Conservation (phyloP, 2,113 vertebrate genomes). For the Mirza zaza region DNA sequence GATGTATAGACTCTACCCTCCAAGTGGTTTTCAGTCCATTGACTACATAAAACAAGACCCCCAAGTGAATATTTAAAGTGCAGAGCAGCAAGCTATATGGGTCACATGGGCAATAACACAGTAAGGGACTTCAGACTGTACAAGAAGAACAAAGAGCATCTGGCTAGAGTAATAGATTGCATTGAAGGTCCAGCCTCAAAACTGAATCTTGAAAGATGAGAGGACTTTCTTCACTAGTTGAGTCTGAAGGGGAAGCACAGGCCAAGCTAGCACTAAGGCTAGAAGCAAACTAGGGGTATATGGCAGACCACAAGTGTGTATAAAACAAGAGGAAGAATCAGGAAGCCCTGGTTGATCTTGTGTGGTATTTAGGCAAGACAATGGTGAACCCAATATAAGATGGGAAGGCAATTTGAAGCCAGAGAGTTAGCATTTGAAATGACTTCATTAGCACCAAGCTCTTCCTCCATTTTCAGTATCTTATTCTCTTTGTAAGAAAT, state of each 20-base stretch:
- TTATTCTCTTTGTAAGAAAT: not conserved
- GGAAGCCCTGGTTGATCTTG: not conserved
- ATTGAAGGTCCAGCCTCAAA: not conserved
- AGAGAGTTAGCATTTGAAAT: not conserved
- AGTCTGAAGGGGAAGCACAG: not conserved
- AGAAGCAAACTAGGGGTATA: not conserved
- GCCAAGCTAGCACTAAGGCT: not conserved
- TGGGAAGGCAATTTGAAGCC: not conserved
- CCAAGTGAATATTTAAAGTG: not conserved
- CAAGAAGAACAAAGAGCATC: not conserved
- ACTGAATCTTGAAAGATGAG: not conserved
- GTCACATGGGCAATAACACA: not conserved
- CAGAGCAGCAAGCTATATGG: not conserved
- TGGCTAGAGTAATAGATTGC: not conserved
- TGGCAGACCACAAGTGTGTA: not conserved
- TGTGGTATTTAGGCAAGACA: not conserved
- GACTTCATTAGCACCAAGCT: not conserved
- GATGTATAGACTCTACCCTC: not conserved
- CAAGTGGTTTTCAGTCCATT: not conserved
- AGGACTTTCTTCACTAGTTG: not conserved
- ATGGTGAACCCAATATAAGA: not conserved
- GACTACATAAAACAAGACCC: not conserved
- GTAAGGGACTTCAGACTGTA: not conserved
- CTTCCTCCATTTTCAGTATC: not conserved
- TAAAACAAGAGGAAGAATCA: slow-evolving; percentile 16